Percentiles rank a stretch among this genome's conserved stretches.
Evolutionary conservation across 2,113 vertebrate species (phyloP).

Genomic region (Hiodon tergisus): DNA sequence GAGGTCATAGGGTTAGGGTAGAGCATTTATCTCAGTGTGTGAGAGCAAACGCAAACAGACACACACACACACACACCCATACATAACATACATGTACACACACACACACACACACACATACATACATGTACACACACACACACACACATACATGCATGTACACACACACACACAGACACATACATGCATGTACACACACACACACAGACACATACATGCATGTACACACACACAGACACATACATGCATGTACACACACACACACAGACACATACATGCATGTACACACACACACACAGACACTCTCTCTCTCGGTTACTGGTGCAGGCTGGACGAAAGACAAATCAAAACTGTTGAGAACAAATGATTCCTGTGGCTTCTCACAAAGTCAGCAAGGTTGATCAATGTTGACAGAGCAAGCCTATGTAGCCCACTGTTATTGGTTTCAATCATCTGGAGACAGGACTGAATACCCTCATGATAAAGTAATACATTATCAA

Average conservation of each 20-base stretch:
- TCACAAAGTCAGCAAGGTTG: background rate
- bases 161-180: conserved; percentile 50
- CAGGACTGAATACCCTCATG: background rate
- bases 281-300: too few species aligned
- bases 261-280: too few species aligned
- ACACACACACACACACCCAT: too few species aligned
- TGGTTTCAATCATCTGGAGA: background rate
- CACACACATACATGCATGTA: conserved; percentile 32
- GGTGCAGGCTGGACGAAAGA: background rate
- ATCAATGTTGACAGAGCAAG: background rate
- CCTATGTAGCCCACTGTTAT: background rate
- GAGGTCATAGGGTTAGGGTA: too few species aligned
- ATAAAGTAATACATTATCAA: background rate
- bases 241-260: too few species aligned
- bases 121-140: too few species aligned
- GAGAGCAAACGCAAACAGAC: too few species aligned
- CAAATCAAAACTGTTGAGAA: conserved; percentile 2
- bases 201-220: background rate
- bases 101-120: conserved; percentile 10
- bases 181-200: conserved; percentile 25
- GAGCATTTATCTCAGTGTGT: too few species aligned
- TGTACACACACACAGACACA: conserved; percentile 27
- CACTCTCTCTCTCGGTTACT: conserved; percentile 13
- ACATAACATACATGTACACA: background rate
- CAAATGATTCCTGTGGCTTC: conserved; percentile 22